Evolutionary conservation across 2,888 invertebrate species (phyloP).

Genomic region (Watsonalla binaria): DNA sequence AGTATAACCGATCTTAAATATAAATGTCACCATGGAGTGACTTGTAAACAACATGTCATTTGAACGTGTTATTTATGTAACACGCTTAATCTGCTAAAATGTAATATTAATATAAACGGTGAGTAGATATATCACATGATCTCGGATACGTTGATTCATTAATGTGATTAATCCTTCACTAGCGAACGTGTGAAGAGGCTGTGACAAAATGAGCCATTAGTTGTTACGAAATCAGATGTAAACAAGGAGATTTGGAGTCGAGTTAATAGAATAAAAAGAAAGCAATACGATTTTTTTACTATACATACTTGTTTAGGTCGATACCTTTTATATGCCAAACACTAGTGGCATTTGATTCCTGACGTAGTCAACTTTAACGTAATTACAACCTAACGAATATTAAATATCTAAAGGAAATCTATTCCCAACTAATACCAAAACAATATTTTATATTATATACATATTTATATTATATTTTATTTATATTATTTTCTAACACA

Average conservation of each 20-base stretch:
- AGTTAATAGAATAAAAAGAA: no score
- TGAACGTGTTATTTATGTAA: slow-evolving; percentile 45
- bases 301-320: no score
- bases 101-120: slow-evolving; percentile 58
- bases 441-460: no score
- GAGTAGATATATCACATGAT: slow-evolving; percentile 60
- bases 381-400: no score
- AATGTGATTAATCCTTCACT: slow-evolving; percentile 43
- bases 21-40: not conserved
- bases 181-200: slow-evolving; percentile 22
- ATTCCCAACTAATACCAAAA: no score
- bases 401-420: no score
- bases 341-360: no score
- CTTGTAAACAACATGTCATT: slow-evolving; percentile 19
- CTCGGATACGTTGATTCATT: slow-evolving; percentile 59
- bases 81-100: slow-evolving; percentile 55
- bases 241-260: slow-evolving; percentile 39
- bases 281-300: no score
- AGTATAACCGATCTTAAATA: not conserved
- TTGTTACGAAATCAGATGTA: slow-evolving; percentile 54
- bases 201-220: slow-evolving; percentile 64
- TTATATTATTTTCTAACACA: no score
- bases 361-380: no score
- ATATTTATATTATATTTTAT: no score
- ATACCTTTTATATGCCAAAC: no score